phyloP scores from a whole-genome alignment of 2,888 invertebrate genomes.

The Muscina levida region DNA sequence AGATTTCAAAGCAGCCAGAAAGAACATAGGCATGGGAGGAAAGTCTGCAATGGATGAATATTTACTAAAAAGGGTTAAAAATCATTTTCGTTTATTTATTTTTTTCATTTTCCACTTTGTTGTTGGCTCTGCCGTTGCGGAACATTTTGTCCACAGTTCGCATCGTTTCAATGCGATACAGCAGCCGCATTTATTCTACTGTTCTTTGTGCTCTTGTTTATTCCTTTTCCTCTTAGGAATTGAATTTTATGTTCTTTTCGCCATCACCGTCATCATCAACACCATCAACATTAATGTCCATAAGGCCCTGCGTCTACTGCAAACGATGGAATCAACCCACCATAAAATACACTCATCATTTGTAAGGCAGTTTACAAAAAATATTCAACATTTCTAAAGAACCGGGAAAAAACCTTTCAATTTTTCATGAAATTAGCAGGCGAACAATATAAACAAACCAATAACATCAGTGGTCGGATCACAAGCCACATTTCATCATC shows the following conservation, averaged over 20 bases:
- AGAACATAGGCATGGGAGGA: not conserved
- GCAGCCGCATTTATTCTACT: slow-evolving; percentile 16
- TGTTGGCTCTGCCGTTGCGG: not conserved
- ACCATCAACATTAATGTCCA: slow-evolving; percentile 51
- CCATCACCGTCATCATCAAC: slow-evolving; percentile 53
- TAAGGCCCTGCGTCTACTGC: slow-evolving; percentile 48
- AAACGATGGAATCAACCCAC: slow-evolving; percentile 44
- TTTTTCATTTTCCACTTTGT: slow-evolving; percentile 30
- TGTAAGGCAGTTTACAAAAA: slow-evolving; percentile 24
- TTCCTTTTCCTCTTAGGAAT: slow-evolving; percentile 44
- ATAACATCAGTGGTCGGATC: slow-evolving; percentile 27
- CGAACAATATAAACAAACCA: slow-evolving; percentile 48
- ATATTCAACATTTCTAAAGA: slow-evolving; percentile 21
- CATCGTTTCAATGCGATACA: slow-evolving; percentile 34
- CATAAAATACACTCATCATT: slow-evolving; percentile 51
- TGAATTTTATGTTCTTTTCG: slow-evolving; percentile 56
- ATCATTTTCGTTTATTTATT: slow-evolving; percentile 41
- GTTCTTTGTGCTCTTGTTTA: slow-evolving; percentile 39
- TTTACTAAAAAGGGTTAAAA: slow-evolving; percentile 54
- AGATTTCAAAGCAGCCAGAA: slow-evolving; percentile 1
- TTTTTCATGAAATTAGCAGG: slow-evolving; percentile 61
- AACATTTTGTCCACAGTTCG: slow-evolving; percentile 47
- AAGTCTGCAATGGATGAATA: slow-evolving; percentile 14
- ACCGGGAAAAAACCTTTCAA: slow-evolving; percentile 51
- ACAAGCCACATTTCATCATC: slow-evolving; percentile 48